phyloP scores from a whole-genome alignment of 1,140 invertebrate genomes.

The Dendrolimus punctatus region DNA sequence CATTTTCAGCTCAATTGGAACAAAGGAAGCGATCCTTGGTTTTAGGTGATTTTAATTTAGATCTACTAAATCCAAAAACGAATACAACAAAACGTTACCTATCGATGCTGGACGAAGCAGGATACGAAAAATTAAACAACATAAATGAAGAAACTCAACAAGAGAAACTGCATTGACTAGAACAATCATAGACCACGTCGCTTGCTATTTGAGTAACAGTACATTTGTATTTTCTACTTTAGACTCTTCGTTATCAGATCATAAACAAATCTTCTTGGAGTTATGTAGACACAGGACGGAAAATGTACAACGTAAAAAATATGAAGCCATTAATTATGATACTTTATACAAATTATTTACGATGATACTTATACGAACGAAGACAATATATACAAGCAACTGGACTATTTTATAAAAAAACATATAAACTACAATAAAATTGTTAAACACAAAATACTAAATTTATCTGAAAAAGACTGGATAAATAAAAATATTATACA shows the following conservation, averaged over 20 bases:
- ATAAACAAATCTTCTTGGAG: conserved; percentile 21
- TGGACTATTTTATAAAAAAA: conserved; percentile 10
- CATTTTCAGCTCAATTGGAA: background rate
- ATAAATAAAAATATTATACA: conserved; percentile 26
- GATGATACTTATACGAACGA: conserved; percentile 3
- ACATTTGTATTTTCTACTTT: conserved; percentile 14
- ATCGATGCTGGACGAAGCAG: background rate
- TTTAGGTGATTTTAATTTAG: conserved; percentile 6
- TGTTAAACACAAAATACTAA: conserved; percentile 19
- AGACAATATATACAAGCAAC: conserved; percentile 7
- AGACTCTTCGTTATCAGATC: conserved; percentile 23
- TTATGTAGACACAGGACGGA: conserved; percentile 4
- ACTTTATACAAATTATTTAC: conserved; percentile 5
- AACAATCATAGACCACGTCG: conserved; percentile 3
- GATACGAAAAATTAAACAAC: conserved; percentile 2
- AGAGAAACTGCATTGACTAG: conserved; percentile 3
- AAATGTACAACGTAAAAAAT: conserved; percentile 6
- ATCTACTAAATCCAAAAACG: background rate
- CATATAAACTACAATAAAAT: conserved; percentile 12
- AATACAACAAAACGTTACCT: background rate
- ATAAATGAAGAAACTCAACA: background rate
- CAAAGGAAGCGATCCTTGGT: conserved; percentile 1
- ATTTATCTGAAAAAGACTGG: conserved; percentile 21
- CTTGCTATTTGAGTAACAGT: conserved; percentile 1
- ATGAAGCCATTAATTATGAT: conserved; percentile 15